A percentile compares a stretch with the other conserved stretches of the same genome.
Evolutionary conservation across 2,888 invertebrate genomes (phyloP).

Genomic region (Acanthosepion lycidas): DNA sequence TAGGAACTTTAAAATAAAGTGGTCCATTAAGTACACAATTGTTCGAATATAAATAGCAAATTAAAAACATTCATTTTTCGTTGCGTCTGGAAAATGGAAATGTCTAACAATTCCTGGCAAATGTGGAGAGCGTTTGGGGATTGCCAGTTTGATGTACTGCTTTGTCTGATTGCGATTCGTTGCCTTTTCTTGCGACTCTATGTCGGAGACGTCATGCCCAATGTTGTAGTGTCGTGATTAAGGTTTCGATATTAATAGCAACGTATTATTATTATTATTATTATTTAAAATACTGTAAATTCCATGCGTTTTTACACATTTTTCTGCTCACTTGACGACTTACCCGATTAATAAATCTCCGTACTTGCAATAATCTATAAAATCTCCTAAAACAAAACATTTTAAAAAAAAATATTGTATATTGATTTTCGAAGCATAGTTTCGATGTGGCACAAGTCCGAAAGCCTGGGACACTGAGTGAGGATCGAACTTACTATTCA

Average conservation of each 20-base stretch:
- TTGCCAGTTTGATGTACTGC: not conserved
- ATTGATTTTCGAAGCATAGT: no score
- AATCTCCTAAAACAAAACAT: no score
- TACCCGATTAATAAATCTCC: no score
- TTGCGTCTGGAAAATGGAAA: not conserved
- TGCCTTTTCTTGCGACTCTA: not conserved
- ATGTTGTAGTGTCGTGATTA: not conserved
- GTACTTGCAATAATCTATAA: no score
- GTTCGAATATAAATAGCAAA: not conserved
- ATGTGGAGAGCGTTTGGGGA: not conserved
- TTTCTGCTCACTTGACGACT: no score
- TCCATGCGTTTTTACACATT: not conserved
- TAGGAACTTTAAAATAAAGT: constrained; percentile 6
- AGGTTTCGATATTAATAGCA: not conserved
- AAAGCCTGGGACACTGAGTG: no score
- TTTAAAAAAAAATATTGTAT: no score
- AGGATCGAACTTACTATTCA: no score
- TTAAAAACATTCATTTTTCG: not conserved
- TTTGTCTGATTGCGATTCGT: not conserved
- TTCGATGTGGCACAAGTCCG: no score
- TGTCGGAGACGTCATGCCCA: not conserved
- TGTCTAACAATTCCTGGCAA: not conserved
- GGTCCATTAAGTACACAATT: not conserved
- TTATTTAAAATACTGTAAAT: not conserved
- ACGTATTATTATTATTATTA: not conserved